Conservation (phyloP, 2,888 invertebrate genomes). For the Brenthis hecate region DNA sequence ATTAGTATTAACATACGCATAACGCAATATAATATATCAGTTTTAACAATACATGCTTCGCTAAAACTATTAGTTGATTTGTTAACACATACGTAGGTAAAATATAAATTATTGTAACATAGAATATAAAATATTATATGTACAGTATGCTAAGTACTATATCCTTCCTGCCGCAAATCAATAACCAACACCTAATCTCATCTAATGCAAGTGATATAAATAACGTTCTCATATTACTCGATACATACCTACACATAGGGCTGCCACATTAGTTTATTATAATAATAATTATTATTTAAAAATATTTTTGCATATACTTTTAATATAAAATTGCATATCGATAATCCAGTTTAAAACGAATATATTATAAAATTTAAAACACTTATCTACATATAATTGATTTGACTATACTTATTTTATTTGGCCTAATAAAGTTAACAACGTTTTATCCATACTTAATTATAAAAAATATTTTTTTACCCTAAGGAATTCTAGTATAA, state of each 20-base stretch:
- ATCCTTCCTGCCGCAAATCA: slow-evolving; percentile 29
- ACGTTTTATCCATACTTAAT: too few species aligned
- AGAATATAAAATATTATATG: slow-evolving; percentile 13
- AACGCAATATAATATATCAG: slow-evolving; percentile 19
- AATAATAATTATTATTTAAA: neutral
- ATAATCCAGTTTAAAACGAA: too few species aligned
- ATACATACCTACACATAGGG: slow-evolving; percentile 19
- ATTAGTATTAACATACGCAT: slow-evolving; percentile 31
- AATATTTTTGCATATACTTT: too few species aligned
- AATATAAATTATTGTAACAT: slow-evolving; percentile 17
- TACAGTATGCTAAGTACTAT: slow-evolving; percentile 22
- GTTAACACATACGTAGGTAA: slow-evolving; percentile 20
- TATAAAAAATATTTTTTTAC: neutral
- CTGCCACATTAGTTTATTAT: slow-evolving; percentile 8
- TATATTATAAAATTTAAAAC: too few species aligned
- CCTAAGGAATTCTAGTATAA: neutral
- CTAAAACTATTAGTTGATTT: slow-evolving; percentile 15
- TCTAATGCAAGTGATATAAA: slow-evolving; percentile 32
- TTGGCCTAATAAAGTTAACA: neutral
- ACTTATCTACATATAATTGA: too few species aligned
- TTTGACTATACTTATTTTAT: too few species aligned
- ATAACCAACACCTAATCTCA: slow-evolving; percentile 35
- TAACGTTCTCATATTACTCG: slow-evolving; percentile 19
- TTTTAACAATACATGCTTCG: slow-evolving; percentile 25
- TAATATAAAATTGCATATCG: too few species aligned